Base-by-base conservation (phyloP, 2,113 vertebrate genomes). In the Romanogobio albipinnatus region DNA sequence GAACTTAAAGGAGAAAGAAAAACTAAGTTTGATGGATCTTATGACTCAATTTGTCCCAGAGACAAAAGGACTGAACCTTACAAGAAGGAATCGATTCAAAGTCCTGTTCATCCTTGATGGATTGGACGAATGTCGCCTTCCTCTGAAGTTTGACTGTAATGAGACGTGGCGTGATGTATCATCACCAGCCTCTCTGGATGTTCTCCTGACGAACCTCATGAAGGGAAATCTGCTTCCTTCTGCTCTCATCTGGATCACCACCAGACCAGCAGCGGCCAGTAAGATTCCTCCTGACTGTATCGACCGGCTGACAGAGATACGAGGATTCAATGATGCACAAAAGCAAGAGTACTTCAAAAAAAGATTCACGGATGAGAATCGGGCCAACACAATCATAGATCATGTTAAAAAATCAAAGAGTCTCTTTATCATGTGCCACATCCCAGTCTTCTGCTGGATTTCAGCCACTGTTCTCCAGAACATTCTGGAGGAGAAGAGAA, bases 351-450 rank as follows among this genome's bases (percentile, higher is more conserved):
- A 66, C 64, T 66, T 66, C 64, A 66, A 36, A 66, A 66, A 66
- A 66, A 66, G 64, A 66, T 66, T 82, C 80, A 82, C 2, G 0
- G 49, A 82, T 58, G 1, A 56, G 11, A 43, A 71, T 36, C 47
- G 53, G 26, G 80, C 64, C 26, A 36, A 53, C 29, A 39, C 33
- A 56, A 71, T 82, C 9, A 71, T 71, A 9, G 49, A 56, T n/a
- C 80, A 82, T n/a, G n/a, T 82, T 17, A 56, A 19, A 58, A 24
- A 36, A 71, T 82, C 80, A 36, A 70, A 66, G 64, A 66, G 64
- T 66, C 64, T 66, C 15, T 66, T 66, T 19, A 66, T 66, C 29
- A 66, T 66, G 64, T 66, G 64, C 3, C 64, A 66, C 64, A 66
- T 66, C 15, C 64, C 64, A 36, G 64, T 66, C 29, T 66, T 66